Conservation (phyloP, 1,140 invertebrate species). For the Steinernema khuongi region DNA sequence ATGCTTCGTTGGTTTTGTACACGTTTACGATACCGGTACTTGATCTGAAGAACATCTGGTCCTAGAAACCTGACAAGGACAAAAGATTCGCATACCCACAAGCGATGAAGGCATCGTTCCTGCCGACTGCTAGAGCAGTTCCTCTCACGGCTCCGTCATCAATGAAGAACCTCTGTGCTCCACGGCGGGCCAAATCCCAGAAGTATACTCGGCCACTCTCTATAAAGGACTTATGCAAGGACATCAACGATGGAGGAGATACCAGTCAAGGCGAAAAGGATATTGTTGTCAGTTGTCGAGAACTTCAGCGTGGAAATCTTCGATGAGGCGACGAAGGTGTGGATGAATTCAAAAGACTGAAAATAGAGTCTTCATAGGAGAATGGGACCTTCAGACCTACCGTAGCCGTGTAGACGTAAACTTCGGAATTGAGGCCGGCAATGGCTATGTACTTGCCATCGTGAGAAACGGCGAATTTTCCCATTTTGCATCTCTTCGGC, state of each 20-base stretch:
- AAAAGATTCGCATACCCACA: background rate
- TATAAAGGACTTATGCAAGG: background rate
- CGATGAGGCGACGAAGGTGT: background rate
- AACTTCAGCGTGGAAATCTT: background rate
- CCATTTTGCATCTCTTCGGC: background rate
- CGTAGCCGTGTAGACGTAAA: background rate
- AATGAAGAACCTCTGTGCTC: background rate
- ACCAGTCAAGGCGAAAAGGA: background rate
- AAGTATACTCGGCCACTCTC: background rate
- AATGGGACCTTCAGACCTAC: background rate
- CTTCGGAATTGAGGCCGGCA: background rate
- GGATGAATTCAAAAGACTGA: constrained; percentile 1
- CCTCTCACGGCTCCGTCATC: constrained; percentile 15
- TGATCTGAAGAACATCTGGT: background rate
- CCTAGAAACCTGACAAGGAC: background rate
- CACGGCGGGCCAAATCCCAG: constrained; percentile 13
- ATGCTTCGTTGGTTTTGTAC: constrained; percentile 6
- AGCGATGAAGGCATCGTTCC: background rate
- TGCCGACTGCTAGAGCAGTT: background rate
- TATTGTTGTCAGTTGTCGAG: background rate
- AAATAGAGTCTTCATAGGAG: background rate
- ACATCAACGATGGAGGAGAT: background rate
- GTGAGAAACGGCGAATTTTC: background rate
- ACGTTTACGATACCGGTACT: constrained; percentile 16
- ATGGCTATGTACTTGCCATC: background rate